Evolutionary conservation across 1,140 invertebrate species (phyloP), one percentile per base, ranked within the genome.

Genomic region (Drosophila santomea): DNA sequence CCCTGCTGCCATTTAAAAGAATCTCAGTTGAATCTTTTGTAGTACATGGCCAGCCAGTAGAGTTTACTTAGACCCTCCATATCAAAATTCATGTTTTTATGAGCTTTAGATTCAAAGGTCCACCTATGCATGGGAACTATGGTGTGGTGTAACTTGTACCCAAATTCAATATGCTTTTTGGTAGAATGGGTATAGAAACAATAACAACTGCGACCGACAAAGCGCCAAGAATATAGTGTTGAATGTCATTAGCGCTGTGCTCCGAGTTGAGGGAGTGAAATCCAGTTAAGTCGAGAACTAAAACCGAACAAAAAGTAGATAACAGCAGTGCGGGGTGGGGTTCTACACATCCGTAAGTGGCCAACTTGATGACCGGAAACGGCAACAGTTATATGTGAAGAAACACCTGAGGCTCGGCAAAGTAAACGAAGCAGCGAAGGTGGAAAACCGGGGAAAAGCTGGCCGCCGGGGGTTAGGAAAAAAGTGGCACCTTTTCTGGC

Each of bases 351-450:
- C 79, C 78, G 75, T 69, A 88, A 82, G 74, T 82, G 82, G 80
- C 56, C 67, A 55, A 80, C 63, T 85, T 89, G 84, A 90, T 88
- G 84, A 71, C 84, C 84, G 84, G 84, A 88, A 88, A 83, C 73
- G 80, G 44, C 77, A 72, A 54, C 63, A 79, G 63, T 71, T 79
- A 86, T 78, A 86, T 88, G 75, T 41, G 67, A 45, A 76, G 58
- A 68, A 79, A 79, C 82, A 86, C 83, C 83, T 82, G 83, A 86
- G 59, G 50, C 74, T 43, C 54, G 11, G 15, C 55, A 15, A 39
- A 52, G 50, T 14, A 6, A 44, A 52, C 25, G 17, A 25, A 47
- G 45, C 39, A 48, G 20, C 32, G 36, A 45, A 36, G 55, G 20
- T 38, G 48, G 39, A 55, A 56, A 39, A 57, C 7, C 32, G 57